Conservation (phyloP, 1,140 invertebrate genomes). For the Brachionus sp. region DNA sequence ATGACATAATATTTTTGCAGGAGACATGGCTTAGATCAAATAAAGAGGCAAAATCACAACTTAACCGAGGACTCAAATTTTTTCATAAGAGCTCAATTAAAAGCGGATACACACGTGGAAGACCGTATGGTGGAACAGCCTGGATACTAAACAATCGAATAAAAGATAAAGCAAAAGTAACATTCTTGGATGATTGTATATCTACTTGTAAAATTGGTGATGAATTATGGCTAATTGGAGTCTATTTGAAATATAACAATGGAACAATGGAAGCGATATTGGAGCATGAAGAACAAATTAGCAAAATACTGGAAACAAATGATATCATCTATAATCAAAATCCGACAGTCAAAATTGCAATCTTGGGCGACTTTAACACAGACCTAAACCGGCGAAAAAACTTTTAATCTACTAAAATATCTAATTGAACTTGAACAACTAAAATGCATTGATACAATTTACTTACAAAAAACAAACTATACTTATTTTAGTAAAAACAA, state of each 20-base stretch:
- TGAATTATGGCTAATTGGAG: neutral
- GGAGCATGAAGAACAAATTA: neutral
- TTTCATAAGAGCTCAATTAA: neutral
- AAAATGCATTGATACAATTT: neutral
- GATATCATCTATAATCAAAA: neutral
- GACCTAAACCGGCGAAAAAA: neutral
- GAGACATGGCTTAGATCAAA: neutral
- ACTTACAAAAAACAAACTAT: neutral
- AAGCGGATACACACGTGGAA: neutral
- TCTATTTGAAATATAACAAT: neutral
- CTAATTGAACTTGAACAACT: neutral
- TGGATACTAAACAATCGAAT: neutral
- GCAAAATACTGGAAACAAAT: neutral
- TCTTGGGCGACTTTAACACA: neutral
- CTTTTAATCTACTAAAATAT: neutral
- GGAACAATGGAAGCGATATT: neutral
- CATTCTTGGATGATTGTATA: neutral
- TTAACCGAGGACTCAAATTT: neutral
- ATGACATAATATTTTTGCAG: neutral
- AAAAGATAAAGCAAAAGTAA: neutral
- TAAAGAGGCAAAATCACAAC: neutral
- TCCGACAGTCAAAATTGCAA: neutral
- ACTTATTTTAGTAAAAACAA: neutral
- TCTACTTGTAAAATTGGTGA: neutral
- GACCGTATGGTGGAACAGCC: neutral